A percentile compares a stretch with the other conserved stretches of the same genome.
Conservation (phyloP, 1,140 invertebrate genomes). For the Laupala kohalensis region DNA sequence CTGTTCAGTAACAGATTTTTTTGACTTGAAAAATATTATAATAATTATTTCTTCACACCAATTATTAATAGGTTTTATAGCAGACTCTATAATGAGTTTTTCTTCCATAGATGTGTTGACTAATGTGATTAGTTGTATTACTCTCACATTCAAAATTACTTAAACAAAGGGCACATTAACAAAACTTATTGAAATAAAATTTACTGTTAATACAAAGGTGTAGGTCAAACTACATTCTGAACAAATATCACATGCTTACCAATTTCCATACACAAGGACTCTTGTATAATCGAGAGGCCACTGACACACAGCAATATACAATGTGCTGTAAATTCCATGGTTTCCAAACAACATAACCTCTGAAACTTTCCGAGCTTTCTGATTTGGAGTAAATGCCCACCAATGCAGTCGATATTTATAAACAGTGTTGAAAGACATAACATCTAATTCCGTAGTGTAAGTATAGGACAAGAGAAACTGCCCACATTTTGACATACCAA, state of each 20-base stretch:
- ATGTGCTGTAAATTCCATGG: conserved; percentile 41
- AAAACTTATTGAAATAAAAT: background rate
- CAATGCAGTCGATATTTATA: conserved; percentile 52
- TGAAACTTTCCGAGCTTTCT: conserved; percentile 43
- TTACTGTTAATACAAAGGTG: background rate
- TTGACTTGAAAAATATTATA: too few species aligned
- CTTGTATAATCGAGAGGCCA: conserved; percentile 51
- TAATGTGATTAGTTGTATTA: too few species aligned
- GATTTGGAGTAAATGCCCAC: conserved; percentile 53
- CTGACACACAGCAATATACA: conserved; percentile 52
- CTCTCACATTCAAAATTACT: background rate
- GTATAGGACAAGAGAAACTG: conserved; percentile 84
- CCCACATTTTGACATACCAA: conserved; percentile 86
- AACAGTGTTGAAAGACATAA: conserved; percentile 29
- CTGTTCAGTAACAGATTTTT: too few species aligned
- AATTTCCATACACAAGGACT: conserved; percentile 51
- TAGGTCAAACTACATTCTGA: background rate
- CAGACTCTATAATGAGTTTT: too few species aligned
- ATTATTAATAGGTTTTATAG: too few species aligned
- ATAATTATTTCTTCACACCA: too few species aligned
- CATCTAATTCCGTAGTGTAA: conserved; percentile 42
- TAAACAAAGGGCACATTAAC: background rate
- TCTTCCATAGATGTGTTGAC: too few species aligned
- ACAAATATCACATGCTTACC: conserved; percentile 30
- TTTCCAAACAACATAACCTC: conserved; percentile 55